Percentiles rank a stretch among this genome's conserved stretches.
phyloP scores from a whole-genome alignment of 2,113 vertebrate genomes.

The Microcebus murinus region DNA sequence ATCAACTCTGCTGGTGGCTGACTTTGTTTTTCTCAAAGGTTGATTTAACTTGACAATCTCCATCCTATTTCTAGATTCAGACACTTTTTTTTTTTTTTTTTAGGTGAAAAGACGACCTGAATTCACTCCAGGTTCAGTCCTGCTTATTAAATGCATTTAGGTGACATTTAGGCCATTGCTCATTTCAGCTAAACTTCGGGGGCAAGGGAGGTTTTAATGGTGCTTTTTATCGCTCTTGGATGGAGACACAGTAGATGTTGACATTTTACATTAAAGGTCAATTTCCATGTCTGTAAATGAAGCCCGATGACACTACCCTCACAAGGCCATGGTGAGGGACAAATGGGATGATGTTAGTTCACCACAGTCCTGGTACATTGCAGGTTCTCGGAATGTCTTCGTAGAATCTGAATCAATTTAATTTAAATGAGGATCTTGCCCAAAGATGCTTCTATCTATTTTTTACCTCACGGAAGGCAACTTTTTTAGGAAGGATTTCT shows the following conservation, averaged over 20 bases:
- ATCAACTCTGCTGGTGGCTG: not conserved
- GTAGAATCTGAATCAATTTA: not conserved
- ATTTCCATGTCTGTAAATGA: not conserved
- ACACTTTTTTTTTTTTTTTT: not conserved
- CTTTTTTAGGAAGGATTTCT: constrained; percentile 16
- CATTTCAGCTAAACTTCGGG: not conserved
- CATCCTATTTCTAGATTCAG: constrained; percentile 33
- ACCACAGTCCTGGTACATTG: not conserved
- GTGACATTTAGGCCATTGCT: not conserved
- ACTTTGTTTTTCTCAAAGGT: not conserved
- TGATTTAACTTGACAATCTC: not conserved
- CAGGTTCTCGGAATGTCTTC: not conserved
- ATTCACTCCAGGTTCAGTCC: not conserved
- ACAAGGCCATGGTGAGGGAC: not conserved
- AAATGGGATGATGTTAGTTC: not conserved
- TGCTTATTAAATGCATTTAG: constrained; percentile 13
- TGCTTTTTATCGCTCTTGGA: not conserved
- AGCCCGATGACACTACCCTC: not conserved
- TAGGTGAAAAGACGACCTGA: not conserved
- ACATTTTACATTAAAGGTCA: not conserved
- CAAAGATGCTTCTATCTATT: not conserved
- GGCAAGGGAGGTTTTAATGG: not conserved
- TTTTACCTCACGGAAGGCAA: not conserved
- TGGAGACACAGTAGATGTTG: not conserved
- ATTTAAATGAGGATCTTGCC: not conserved